Evolutionary conservation across 2,113 vertebrate species (phyloP).

Genomic region (Columbina picui): DNA sequence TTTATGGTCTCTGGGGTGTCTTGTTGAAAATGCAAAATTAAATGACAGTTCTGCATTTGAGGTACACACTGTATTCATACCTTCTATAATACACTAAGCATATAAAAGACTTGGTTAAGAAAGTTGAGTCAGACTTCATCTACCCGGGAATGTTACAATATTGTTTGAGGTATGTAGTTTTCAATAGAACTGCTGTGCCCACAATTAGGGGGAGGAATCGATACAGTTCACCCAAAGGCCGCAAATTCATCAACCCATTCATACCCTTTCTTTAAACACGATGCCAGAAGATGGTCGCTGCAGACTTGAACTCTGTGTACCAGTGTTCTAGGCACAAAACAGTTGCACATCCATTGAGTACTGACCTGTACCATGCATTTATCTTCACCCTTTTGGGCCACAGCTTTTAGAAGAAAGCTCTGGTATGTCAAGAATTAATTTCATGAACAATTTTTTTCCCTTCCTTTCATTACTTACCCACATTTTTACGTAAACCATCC

Average conservation of each 20-base stretch:
- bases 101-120: neutral
- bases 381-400: neutral
- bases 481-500: fast-evolving
- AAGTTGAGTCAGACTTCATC: neutral
- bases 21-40: slow-evolving; percentile 13
- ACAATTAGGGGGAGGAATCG: neutral
- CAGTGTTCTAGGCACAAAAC: neutral
- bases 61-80: neutral
- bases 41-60: neutral
- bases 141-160: neutral
- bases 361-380: neutral
- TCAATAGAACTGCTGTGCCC: neutral
- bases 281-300: neutral
- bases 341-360: neutral
- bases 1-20: neutral
- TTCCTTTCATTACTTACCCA: neutral
- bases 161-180: neutral
- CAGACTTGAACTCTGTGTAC: neutral
- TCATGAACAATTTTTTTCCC: neutral
- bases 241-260: neutral
- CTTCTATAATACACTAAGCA: neutral
- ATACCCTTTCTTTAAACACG: neutral
- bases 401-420: neutral
- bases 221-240: neutral
- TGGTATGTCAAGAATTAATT: neutral